These are phyloP conservation scores for Rhagonycha fulva DNA, from an alignment of 2,888 invertebrate species.

Conservation along the genomic window DNA sequence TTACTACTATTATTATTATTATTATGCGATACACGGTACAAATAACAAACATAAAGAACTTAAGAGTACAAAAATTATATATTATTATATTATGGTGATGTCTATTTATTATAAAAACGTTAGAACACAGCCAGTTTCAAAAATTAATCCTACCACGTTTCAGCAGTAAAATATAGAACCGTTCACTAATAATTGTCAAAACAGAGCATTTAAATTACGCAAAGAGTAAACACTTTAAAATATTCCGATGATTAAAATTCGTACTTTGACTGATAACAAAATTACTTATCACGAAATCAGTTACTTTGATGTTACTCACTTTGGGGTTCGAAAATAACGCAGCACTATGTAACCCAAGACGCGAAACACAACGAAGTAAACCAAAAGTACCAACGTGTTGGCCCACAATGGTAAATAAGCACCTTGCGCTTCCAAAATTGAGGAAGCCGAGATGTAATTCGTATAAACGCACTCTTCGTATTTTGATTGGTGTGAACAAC, in stretches of 20 bases:
- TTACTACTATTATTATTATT: neutral
- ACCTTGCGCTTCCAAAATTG: slow-evolving; percentile 69
- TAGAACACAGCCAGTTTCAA: slow-evolving; percentile 32
- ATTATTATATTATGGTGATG: slow-evolving; percentile 15
- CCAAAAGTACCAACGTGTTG: slow-evolving; percentile 71
- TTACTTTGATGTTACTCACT: slow-evolving; percentile 53
- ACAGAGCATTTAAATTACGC: slow-evolving; percentile 16
- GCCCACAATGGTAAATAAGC: slow-evolving; percentile 71
- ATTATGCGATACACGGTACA: slow-evolving; percentile 35
- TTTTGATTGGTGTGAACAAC: slow-evolving; percentile 70
- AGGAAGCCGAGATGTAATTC: slow-evolving; percentile 66
- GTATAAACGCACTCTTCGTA: slow-evolving; percentile 65
- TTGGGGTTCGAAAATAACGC: slow-evolving; percentile 70
- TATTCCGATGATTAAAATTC: slow-evolving; percentile 4
- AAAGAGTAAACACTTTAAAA: neutral
- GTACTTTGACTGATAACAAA: slow-evolving; percentile 2
- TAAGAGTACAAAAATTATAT: slow-evolving; percentile 37
- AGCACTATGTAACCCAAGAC: slow-evolving; percentile 73
- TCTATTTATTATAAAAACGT: slow-evolving; percentile 18
- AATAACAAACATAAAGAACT: slow-evolving; percentile 25
- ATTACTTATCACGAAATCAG: slow-evolving; percentile 3
- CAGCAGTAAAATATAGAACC: slow-evolving; percentile 21
- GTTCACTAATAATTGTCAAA: slow-evolving; percentile 14
- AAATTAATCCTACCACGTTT: slow-evolving; percentile 32
- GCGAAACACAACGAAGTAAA: slow-evolving; percentile 73